Conservation (phyloP, 2,797 vertebrate genomes). For the Bucorvus abyssinicus region DNA sequence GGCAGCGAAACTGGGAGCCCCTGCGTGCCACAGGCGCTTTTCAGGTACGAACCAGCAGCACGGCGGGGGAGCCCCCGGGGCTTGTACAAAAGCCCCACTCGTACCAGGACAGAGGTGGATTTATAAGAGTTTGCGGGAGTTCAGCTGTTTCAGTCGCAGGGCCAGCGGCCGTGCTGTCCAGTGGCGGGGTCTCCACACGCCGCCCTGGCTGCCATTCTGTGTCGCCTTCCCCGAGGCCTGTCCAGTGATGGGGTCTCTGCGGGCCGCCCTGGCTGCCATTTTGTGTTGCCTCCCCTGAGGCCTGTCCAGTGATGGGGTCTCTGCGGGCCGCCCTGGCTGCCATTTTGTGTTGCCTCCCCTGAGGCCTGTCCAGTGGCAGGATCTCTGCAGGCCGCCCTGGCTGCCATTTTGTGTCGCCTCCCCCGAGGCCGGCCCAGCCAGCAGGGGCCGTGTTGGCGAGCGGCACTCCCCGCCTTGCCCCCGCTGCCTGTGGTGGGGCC, state of each 20-base stretch:
- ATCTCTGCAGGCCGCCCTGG: rapidly evolving
- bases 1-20: background rate
- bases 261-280: too few relatives aligned
- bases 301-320: too few relatives aligned
- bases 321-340: background rate
- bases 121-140: background rate
- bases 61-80: rapidly evolving
- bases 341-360: background rate
- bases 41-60: rapidly evolving
- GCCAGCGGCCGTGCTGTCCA: rapidly evolving
- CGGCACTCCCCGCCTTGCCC: background rate
- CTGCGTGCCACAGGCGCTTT: rapidly evolving
- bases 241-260: too few relatives aligned
- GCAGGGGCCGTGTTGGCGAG: too few relatives aligned
- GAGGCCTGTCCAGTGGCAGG: rapidly evolving
- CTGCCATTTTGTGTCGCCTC: too few relatives aligned
- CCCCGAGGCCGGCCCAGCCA: too few relatives aligned
- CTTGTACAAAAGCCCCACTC: rapidly evolving
- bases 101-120: rapidly evolving
- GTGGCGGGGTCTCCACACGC: too few relatives aligned
- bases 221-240: too few relatives aligned
- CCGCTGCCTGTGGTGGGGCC: too few relatives aligned
- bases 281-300: too few relatives aligned
- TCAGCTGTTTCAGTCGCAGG: background rate
- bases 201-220: too few relatives aligned